Percentiles rank a stretch among this genome's conserved stretches.
These are phyloP conservation scores for Eudyptes chrysolophus DNA, from an alignment of 2,113 vertebrate genomes.

Conservation along the genomic window DNA sequence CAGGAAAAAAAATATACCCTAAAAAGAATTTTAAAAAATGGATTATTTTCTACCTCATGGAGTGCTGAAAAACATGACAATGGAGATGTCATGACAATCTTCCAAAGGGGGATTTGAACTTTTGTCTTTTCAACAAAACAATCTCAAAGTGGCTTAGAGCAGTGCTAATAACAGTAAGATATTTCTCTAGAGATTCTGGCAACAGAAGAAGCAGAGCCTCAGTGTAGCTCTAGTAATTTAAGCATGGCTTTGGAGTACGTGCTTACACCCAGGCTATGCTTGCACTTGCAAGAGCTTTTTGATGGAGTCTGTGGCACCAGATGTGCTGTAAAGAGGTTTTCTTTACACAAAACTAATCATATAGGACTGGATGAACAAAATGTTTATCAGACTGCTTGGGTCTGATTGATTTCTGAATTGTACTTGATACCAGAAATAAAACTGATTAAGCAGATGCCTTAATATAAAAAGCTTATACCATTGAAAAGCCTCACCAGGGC, in stretches of 20 bases:
- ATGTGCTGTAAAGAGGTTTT: not conserved
- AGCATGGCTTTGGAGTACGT: not conserved
- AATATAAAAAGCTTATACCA: not conserved
- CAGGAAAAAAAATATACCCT: not conserved
- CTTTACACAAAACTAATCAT: not conserved
- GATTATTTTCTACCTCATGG: not conserved
- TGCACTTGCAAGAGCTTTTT: not conserved
- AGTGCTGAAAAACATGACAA: not conserved
- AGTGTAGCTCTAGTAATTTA: not conserved
- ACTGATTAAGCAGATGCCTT: not conserved
- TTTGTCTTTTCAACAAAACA: constrained; percentile 24
- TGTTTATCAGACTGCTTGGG: not conserved
- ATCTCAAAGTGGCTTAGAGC: not conserved
- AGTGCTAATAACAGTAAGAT: not conserved
- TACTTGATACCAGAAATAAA: not conserved
- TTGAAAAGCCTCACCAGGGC: not conserved
- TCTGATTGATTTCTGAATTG: not conserved
- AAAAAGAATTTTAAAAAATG: not conserved
- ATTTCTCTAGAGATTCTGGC: not conserved
- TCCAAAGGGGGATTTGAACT: not conserved
- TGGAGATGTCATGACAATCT: not conserved
- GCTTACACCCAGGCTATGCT: not conserved
- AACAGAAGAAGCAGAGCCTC: not conserved
- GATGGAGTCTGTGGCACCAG: not conserved
- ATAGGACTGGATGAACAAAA: not conserved